Evolutionary conservation across 2,113 vertebrate species (phyloP).

Genomic region (Clarias batrachus): DNA sequence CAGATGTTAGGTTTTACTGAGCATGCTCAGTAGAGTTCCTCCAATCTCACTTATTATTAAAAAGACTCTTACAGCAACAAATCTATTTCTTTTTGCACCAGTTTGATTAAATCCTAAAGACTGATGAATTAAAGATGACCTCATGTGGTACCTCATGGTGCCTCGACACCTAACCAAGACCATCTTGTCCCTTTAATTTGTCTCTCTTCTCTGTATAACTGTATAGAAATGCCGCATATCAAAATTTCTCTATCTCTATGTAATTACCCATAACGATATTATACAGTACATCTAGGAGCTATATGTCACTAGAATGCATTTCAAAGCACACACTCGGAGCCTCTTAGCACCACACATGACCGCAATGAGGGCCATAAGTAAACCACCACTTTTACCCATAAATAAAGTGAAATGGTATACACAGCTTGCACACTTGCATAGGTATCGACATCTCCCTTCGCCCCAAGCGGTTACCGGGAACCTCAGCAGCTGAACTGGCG

Average conservation of each 20-base stretch:
- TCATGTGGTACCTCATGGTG: background rate
- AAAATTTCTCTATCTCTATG: background rate
- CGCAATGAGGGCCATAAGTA: background rate
- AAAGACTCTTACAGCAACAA: background rate
- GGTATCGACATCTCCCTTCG: background rate
- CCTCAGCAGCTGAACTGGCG: background rate
- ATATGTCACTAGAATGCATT: background rate
- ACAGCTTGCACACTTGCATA: background rate
- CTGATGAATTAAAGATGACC: no score
- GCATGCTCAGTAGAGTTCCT: no score
- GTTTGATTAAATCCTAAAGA: background rate
- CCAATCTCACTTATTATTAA: background rate
- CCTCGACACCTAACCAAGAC: background rate
- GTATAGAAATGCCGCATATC: background rate
- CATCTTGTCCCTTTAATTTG: background rate
- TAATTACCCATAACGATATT: background rate
- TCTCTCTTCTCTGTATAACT: background rate
- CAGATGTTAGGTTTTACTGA: no score
- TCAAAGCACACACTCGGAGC: background rate
- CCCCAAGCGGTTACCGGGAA: background rate
- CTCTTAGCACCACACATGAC: background rate
- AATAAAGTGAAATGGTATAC: background rate
- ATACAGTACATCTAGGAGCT: background rate
- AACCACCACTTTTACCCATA: background rate
- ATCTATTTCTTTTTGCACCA: background rate